Conservation (phyloP, 1,140 invertebrate species). For the Semibalanus balanoides region DNA sequence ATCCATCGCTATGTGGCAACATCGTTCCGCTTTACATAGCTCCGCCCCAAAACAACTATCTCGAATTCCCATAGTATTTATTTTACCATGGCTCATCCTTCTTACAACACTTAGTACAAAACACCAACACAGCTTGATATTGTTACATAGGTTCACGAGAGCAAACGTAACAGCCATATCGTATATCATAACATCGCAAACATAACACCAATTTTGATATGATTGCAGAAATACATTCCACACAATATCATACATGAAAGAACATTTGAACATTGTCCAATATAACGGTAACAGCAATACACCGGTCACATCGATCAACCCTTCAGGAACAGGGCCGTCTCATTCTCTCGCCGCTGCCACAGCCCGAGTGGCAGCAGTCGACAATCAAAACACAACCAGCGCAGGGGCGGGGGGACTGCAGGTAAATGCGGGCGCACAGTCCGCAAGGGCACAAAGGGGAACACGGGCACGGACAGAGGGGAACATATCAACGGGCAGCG, state of each 20-base stretch:
- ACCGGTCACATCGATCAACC: neutral
- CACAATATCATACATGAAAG: neutral
- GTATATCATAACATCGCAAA: neutral
- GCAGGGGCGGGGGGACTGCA: too few relatives aligned
- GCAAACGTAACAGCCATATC: neutral
- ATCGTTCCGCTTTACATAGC: too few relatives aligned
- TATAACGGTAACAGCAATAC: neutral
- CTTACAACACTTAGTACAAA: neutral
- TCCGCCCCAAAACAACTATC: slow-evolving; percentile 1
- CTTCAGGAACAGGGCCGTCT: too few relatives aligned
- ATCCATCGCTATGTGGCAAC: too few relatives aligned
- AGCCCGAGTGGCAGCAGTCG: too few relatives aligned
- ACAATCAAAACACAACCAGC: neutral
- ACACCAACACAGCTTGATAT: neutral
- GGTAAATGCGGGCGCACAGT: too few relatives aligned
- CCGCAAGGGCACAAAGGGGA: too few relatives aligned
- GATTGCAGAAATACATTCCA: neutral
- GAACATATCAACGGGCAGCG: too few relatives aligned
- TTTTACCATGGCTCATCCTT: neutral
- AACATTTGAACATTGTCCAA: neutral
- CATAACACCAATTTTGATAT: neutral
- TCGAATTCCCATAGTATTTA: neutral
- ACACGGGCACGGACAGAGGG: too few relatives aligned
- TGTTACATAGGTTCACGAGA: neutral
- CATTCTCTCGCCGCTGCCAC: neutral